Percentiles rank a stretch among this genome's conserved stretches.
Conservation (phyloP, 2,888 invertebrate species). For the Sinelater perroti region DNA sequence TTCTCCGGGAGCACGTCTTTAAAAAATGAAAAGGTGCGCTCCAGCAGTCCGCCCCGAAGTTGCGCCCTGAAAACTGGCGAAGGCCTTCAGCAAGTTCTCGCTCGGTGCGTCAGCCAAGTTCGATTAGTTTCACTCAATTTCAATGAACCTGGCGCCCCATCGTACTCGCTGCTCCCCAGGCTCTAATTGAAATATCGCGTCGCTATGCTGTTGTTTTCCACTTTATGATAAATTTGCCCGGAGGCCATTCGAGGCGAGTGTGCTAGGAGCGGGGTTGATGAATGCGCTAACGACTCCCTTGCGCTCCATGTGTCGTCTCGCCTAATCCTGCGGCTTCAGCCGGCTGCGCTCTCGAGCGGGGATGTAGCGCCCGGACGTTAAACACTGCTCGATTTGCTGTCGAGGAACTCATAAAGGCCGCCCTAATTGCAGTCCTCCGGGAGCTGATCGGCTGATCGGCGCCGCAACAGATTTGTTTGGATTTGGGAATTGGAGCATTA, state of each 20-base stretch:
- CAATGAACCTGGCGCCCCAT: too few species aligned
- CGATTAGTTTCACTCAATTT: too few species aligned
- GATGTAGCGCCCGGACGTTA: neutral
- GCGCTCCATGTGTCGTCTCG: neutral
- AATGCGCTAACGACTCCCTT: slow-evolving; percentile 9
- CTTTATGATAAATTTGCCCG: neutral
- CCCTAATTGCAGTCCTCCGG: slow-evolving; percentile 6
- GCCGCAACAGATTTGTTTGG: slow-evolving; percentile 1
- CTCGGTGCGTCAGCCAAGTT: too few species aligned
- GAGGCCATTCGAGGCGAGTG: neutral
- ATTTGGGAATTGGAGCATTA: neutral
- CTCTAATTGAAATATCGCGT: slow-evolving; percentile 13
- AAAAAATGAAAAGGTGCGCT: too few species aligned
- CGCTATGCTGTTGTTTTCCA: slow-evolving; percentile 3
- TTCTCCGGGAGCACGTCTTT: too few species aligned
- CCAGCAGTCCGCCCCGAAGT: too few species aligned
- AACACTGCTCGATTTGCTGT: slow-evolving; percentile 5
- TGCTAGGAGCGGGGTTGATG: neutral
- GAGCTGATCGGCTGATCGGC: neutral
- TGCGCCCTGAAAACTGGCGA: too few species aligned
- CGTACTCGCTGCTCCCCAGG: neutral
- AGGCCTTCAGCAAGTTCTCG: too few species aligned
- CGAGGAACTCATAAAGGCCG: slow-evolving; percentile 11
- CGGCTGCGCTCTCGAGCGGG: neutral
- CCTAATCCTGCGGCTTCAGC: slow-evolving; percentile 1